Evolutionary conservation across 2,113 vertebrate genomes (phyloP), one percentile per base, ranked within the genome.

Genomic region (Paratilapia polleni): DNA sequence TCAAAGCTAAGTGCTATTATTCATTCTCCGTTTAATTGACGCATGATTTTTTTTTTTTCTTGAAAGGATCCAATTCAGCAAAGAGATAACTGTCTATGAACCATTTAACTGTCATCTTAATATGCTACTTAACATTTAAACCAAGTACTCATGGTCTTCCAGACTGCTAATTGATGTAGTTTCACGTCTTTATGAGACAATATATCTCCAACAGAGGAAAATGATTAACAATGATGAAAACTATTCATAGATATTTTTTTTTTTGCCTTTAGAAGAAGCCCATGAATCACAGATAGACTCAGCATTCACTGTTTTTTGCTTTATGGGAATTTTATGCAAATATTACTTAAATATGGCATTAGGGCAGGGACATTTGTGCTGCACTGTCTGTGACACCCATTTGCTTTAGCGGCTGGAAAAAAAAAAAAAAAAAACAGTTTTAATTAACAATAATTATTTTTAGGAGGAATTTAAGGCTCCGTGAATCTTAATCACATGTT

Each of bases 61-160:
- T 82, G 61, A 92, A 91, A 89, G 78, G 82, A 93, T 94, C 93
- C 92, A 90, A 94, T 92, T 83, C 78, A 87, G 86, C 88, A 95
- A 92, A 88, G 88, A 95, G 94, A 97, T 97, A 96, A 96, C 95
- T 95, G 94, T 94, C 95, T 96, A 96, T 96, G 95, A 97, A 96
- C 96, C 96, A 96, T 97, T 96, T 97, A 96, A 96, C 95, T 97
- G 97, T 97, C 96, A 97, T 97, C 97, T 98, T 97, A 97, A 97
- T 97, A 96, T 96, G 96, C 95, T 96, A 96, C 96, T 97, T 97
- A 98, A 97, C 97, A 97, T 97, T 96, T 98, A 97, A 97, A 97
- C 97, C 95, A 96, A 96, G 95, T 95, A 95, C 88, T 92, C 95
- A 93, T 96, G 95, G 94, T 95, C 96, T 96, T 97, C 94, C 95